Conservation (phyloP, 2,113 vertebrate genomes). For the Ariopsis seemanni region DNA sequence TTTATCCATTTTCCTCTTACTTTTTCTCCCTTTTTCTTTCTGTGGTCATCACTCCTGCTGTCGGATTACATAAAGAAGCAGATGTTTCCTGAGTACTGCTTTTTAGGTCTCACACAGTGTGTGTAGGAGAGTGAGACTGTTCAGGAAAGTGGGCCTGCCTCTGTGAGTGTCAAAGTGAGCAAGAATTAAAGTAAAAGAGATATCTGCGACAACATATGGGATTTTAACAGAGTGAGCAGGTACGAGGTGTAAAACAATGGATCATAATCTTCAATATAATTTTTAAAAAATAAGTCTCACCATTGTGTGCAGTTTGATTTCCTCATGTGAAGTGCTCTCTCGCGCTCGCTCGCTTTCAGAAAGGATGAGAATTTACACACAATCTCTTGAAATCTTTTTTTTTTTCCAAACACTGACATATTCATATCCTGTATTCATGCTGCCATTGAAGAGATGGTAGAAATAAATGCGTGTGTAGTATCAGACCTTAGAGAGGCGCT, state of each 20-base stretch:
- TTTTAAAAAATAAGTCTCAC: not conserved
- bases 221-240: not conserved
- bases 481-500: not conserved
- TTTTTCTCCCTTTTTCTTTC: conserved; percentile 29
- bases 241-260: not conserved
- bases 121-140: not conserved
- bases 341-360: not conserved
- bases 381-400: not conserved
- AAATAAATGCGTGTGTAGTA: not conserved
- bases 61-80: conserved; percentile 30
- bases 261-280: not conserved
- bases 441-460: not conserved
- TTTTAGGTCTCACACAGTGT: conserved; percentile 8
- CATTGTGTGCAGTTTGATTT: not conserved
- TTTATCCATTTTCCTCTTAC: not conserved
- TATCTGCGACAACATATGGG: not conserved
- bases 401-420: not conserved
- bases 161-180: not conserved
- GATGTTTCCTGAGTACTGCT: conserved; percentile 15
- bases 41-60: conserved; percentile 29
- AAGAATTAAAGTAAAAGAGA: not conserved
- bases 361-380: too few species aligned
- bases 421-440: not conserved
- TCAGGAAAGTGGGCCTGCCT: not conserved
- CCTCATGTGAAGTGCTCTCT: not conserved